Percentiles rank a stretch among this genome's conserved stretches.
phyloP scores from a whole-genome alignment of 2,113 vertebrate species.

The zebrafish (Danio rerio) region DNA sequence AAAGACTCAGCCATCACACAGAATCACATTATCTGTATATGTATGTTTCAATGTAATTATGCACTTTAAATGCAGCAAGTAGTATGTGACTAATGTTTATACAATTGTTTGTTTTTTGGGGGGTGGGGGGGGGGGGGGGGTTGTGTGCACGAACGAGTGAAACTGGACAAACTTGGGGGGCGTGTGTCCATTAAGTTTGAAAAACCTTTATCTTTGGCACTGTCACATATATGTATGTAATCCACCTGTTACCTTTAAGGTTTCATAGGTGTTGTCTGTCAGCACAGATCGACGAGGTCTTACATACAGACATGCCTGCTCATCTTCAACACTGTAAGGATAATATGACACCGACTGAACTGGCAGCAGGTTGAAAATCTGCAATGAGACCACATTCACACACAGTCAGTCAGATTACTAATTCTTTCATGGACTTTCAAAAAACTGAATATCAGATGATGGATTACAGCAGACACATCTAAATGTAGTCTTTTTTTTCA shows the following conservation, averaged over 20 bases:
- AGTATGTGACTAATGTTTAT: too few species aligned
- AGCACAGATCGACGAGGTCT: conserved; percentile 55
- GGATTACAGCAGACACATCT: not conserved
- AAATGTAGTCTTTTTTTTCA: not conserved
- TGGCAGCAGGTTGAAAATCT: conserved; percentile 72
- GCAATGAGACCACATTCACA: not conserved
- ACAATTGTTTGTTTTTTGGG: too few species aligned
- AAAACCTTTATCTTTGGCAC: too few species aligned
- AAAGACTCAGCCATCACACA: too few species aligned
- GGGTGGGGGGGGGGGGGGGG: too few species aligned
- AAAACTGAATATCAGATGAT: not conserved
- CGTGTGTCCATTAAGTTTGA: too few species aligned
- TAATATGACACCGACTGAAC: not conserved
- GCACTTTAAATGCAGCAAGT: too few species aligned
- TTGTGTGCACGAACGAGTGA: too few species aligned
- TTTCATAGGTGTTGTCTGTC: conserved; percentile 21
- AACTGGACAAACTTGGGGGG: too few species aligned
- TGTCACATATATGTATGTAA: too few species aligned
- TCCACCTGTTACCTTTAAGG: conserved; percentile 65
- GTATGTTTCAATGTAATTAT: too few species aligned
- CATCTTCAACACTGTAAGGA: conserved; percentile 54
- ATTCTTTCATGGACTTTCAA: not conserved
- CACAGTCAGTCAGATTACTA: not conserved
- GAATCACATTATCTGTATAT: too few species aligned
- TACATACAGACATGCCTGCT: conserved; percentile 57